phyloP scores from a whole-genome alignment of 2,113 vertebrate species.

The Oryzias woworae region DNA sequence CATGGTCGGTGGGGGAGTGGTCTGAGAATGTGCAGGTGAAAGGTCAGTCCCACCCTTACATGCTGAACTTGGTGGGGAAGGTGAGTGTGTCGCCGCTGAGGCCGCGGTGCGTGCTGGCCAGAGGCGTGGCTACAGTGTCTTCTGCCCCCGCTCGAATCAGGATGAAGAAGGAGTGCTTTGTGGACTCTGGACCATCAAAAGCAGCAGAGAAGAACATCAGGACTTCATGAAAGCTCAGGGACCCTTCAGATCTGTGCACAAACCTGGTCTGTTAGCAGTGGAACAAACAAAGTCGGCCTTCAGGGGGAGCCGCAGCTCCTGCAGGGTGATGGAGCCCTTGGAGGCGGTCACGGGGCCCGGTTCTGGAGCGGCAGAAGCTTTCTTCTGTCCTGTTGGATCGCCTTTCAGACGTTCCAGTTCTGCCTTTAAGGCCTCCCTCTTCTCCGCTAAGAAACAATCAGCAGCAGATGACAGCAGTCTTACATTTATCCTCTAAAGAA shows the following conservation, averaged over 20 bases:
- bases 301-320: slow-evolving; percentile 90
- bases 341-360: slow-evolving; percentile 73
- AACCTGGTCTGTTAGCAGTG: slow-evolving; percentile 87
- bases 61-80: slow-evolving; percentile 86
- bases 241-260: neutral
- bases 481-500: neutral
- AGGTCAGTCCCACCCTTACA: slow-evolving; percentile 75
- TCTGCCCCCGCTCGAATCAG: slow-evolving; percentile 88
- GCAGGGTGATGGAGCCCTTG: slow-evolving; percentile 86
- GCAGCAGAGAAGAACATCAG: neutral
- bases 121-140: slow-evolving; percentile 87
- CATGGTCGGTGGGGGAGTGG: too few relatives aligned
- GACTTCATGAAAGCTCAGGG: neutral
- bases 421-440: slow-evolving; percentile 83
- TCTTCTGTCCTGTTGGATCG: slow-evolving; percentile 74
- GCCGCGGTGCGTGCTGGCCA: slow-evolving; percentile 83
- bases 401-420: slow-evolving; percentile 86
- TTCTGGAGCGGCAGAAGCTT: slow-evolving; percentile 43
- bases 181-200: slow-evolving; percentile 76
- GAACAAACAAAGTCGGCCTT: slow-evolving; percentile 96
- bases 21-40: too few relatives aligned
- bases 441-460: slow-evolving; percentile 80
- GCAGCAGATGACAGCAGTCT: neutral
- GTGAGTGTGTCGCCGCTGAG: slow-evolving; percentile 90
- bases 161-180: slow-evolving; percentile 89